phyloP scores from a whole-genome alignment of 1,140 invertebrate genomes.

The Papilio dardanus region DNA sequence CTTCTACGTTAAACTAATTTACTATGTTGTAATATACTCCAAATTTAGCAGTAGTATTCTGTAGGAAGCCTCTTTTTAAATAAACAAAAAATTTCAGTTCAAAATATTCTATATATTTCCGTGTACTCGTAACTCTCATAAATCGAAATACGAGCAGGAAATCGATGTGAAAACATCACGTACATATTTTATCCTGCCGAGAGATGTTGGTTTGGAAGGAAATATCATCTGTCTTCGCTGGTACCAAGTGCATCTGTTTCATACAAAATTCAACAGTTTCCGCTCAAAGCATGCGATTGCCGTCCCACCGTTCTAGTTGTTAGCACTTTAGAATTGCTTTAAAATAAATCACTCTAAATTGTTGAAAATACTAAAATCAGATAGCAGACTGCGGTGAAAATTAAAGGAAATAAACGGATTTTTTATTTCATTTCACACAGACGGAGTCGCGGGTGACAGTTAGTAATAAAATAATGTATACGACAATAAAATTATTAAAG shows the following conservation, averaged over 20 bases:
- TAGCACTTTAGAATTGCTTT: not conserved
- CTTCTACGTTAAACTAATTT: too few relatives aligned
- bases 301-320: not conserved
- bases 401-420: too few relatives aligned
- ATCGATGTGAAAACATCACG: constrained; percentile 41
- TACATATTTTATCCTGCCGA: constrained; percentile 41
- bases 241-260: constrained; percentile 47
- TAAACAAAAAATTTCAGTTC: too few relatives aligned
- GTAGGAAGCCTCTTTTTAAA: too few relatives aligned
- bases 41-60: too few relatives aligned
- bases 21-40: too few relatives aligned
- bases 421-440: too few relatives aligned
- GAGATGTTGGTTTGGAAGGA: constrained; percentile 37
- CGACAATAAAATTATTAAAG: too few relatives aligned
- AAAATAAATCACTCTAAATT: not conserved
- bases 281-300: constrained; percentile 41
- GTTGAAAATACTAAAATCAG: too few relatives aligned
- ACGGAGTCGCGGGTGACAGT: too few relatives aligned
- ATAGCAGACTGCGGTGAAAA: too few relatives aligned
- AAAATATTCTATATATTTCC: constrained; percentile 21
- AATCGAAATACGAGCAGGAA: constrained; percentile 29
- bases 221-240: constrained; percentile 47
- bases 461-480: too few relatives aligned
- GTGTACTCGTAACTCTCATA: constrained; percentile 11
- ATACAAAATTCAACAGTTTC: constrained; percentile 53